Base-by-base conservation (phyloP, 2,888 invertebrate genomes). In the Gisinianus flammeolus region DNA sequence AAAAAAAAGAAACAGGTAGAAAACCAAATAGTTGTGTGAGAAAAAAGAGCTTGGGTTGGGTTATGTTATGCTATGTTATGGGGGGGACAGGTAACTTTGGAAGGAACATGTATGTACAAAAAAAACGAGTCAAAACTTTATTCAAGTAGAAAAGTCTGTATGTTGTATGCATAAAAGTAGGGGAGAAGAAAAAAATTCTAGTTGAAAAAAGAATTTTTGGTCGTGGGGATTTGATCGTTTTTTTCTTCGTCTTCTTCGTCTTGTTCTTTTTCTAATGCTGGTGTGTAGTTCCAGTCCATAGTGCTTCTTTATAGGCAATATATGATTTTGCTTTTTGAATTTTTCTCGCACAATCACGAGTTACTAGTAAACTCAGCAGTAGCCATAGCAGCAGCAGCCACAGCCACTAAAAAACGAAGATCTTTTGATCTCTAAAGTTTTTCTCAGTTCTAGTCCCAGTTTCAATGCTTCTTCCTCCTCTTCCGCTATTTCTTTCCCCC, bases 401-500 rank as follows among this genome's bases (percentile, higher is more conserved):
- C 64, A 64, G 22, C 62, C 62, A 24, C 24, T 26, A n/a, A 62
- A 62, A 62, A 62, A 12, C 10, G 19, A 28, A 30, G 28, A 26
- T 64, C 64, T 64, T 64, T 64, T 64, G 64, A 64, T 64, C 64
- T 64, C 26, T 64, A 64, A 64, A 64, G 64, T 64, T 64, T 64
- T 64, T 64, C 28, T 64, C 44, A 44, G 44, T 44, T 44, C 8
- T 19, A 44, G 3, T 44, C 19, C 44, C 44, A 44, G 44, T 44
- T 44, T 44, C 44, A 19, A n/a, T 44, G 44, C n/a, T 44, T 19
- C 44, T 44, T 16, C 16, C 44, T 44, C 44, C 44, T 16, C 2
- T 44, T 44, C 19, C 44, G 8, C 62, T 62, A 28, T 24, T 62
- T 62, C 28, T 62, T 28, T 58, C 8, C n/a, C 56, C 22, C 1